Base-by-base conservation (phyloP, 2,888 invertebrate genomes). In the Apomyelois bistriatella region DNA sequence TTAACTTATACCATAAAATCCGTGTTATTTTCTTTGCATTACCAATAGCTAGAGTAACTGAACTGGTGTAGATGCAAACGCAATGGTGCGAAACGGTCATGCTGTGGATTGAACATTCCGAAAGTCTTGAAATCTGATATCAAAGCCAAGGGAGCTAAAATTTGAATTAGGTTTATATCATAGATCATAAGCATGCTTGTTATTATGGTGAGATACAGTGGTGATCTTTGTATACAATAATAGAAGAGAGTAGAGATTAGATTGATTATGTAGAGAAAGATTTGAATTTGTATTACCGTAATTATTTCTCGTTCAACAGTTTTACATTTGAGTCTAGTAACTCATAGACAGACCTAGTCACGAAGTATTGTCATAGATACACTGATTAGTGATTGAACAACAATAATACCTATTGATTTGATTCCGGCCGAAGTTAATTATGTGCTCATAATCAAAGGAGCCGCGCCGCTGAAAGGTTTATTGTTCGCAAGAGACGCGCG, bases 381-480 rank as follows among this genome's bases (percentile, higher is more conserved):
- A 30, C 30, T 40, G 40, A 50, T 50, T 16, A 13, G 15, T 15
- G 30, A 50, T 32, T 50, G 6, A 40, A 50, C 49, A 40, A 40
- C 30, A 41, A 30, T 30, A 38, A 40, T 16, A n/a, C n/a, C n/a
- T n/a, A 28, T 40, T 15, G 40, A 50, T 40, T 50, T 16, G 49
- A 32, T 50, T 40, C 30, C 13, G 40, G 9, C 49, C 15, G 3
- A 13, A 32, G 16, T 50, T 50, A 50, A 50, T 40, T 77, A 74
- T 74, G 46, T 32, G n/a, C 46, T 16, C 46, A 16, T 58, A 58
- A 64, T 80, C 85, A 87, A 87, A 87, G 76, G 76, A 63, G 62
- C 81, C 83, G 85, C 22, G 76, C 61, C 65, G 61, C 74, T 79
- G 75, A 85, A 85, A 80, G 80, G 70, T 71, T 71, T 70, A 79